phyloP scores from a whole-genome alignment of 2,113 vertebrate genomes.

The Lampris megalopsis region DNA sequence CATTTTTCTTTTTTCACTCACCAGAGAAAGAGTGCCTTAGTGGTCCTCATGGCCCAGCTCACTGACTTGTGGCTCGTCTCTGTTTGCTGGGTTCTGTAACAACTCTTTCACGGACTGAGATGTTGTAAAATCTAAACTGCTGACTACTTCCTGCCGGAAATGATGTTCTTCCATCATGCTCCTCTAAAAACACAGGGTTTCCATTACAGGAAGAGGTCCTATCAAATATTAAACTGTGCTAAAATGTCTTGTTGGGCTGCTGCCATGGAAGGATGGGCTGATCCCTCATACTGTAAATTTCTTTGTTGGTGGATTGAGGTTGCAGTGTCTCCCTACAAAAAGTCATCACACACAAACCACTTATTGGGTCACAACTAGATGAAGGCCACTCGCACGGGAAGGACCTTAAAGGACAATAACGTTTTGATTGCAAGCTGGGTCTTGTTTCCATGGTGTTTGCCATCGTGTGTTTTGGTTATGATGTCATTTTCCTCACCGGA shows the following conservation, averaged over 20 bases:
- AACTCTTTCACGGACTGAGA: no score
- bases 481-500: no score
- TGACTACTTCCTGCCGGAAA: constrained; percentile 19
- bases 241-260: constrained; percentile 58
- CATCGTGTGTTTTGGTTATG: no score
- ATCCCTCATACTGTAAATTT: constrained; percentile 54
- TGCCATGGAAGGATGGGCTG: constrained; percentile 69
- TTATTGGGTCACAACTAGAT: no score
- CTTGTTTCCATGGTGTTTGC: no score
- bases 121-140: neutral
- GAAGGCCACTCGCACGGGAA: no score
- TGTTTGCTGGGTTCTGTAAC: constrained; percentile 5
- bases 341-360: no score
- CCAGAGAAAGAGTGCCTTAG: neutral
- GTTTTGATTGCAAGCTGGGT: no score
- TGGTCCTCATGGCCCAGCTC: neutral
- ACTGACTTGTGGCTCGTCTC: neutral
- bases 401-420: no score
- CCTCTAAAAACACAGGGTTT: constrained; percentile 36
- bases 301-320: no score
- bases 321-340: no score
- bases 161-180: constrained; percentile 22
- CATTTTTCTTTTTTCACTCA: neutral
- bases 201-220: constrained; percentile 54
- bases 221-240: constrained; percentile 68